These are phyloP conservation scores for Lepilemur septentrionalis DNA, from an alignment of 2,797 vertebrate genomes.

Conservation along the genomic window DNA sequence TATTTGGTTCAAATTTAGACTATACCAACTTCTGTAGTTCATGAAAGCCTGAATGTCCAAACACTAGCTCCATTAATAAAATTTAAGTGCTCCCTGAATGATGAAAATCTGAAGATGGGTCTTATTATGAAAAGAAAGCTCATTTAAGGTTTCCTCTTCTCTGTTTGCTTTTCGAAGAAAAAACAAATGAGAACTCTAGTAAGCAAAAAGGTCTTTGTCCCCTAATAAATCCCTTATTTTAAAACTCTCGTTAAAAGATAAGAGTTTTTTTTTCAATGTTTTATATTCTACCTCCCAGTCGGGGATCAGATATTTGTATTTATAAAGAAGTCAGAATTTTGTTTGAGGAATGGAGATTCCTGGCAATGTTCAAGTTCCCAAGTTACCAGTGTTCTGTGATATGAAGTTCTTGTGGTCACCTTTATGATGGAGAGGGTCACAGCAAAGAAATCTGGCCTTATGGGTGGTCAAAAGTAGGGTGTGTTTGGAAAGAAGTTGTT, in stretches of 20 bases:
- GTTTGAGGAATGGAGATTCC: conserved; percentile 7
- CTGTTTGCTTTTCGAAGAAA: conserved; percentile 39
- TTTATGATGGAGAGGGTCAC: neutral
- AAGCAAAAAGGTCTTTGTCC: conserved; percentile 7
- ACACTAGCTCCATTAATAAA: conserved; percentile 16
- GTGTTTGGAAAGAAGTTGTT: conserved; percentile 42
- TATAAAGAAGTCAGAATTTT: conserved; percentile 1
- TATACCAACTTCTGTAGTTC: neutral
- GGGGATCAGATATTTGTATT: neutral
- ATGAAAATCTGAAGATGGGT: neutral
- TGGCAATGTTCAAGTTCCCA: neutral
- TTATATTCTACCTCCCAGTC: neutral
- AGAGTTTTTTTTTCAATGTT: conserved; percentile 6
- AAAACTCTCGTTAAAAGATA: neutral
- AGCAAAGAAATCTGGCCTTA: neutral
- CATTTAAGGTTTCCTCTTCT: neutral
- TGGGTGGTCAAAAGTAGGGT: conserved; percentile 59
- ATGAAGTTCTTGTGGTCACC: neutral
- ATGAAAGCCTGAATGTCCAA: neutral
- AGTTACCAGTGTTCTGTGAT: neutral
- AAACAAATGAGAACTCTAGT: conserved; percentile 8
- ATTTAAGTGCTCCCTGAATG: neutral
- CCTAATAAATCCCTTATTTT: neutral
- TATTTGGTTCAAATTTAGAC: conserved; percentile 26
- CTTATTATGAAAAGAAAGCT: conserved; percentile 28